Evolutionary conservation across 1,140 invertebrate genomes (phyloP).

Genomic region (Whitmania pigra): DNA sequence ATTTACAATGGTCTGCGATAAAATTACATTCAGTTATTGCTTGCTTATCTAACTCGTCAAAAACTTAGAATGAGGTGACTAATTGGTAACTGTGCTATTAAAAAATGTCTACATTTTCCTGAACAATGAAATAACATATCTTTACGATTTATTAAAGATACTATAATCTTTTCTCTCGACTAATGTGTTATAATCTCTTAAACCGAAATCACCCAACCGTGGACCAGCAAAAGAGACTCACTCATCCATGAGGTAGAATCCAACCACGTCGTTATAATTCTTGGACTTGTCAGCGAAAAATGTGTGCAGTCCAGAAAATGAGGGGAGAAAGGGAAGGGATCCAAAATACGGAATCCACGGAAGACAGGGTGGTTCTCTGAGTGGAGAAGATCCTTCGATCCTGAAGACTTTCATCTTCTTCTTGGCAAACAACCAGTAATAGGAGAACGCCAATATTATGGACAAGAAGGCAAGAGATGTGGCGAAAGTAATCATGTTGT

Average conservation of each 20-base stretch:
- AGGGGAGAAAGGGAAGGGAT: not conserved
- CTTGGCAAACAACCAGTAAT: too few species aligned
- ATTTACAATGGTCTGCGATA: too few species aligned
- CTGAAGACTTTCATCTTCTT: too few species aligned
- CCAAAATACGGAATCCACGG: not conserved
- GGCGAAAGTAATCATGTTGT: too few species aligned
- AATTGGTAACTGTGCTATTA: not conserved
- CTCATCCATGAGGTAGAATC: not conserved
- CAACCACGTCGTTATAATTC: not conserved
- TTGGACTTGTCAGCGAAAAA: not conserved
- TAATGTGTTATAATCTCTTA: not conserved
- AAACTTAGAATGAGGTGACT: not conserved
- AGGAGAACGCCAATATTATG: too few species aligned
- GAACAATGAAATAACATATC: not conserved
- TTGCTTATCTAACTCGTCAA: not conserved
- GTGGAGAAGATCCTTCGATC: not conserved
- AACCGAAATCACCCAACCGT: not conserved
- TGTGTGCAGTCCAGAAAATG: not conserved
- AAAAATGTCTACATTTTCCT: not conserved
- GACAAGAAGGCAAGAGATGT: too few species aligned
- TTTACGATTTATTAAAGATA: not conserved
- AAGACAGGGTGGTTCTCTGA: slow-evolving; percentile 7
- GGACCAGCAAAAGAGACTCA: not conserved
- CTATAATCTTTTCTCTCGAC: not conserved
- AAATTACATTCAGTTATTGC: too few species aligned